Conservation (phyloP, 2,888 invertebrate species). For the Penaeus monodon region DNA sequence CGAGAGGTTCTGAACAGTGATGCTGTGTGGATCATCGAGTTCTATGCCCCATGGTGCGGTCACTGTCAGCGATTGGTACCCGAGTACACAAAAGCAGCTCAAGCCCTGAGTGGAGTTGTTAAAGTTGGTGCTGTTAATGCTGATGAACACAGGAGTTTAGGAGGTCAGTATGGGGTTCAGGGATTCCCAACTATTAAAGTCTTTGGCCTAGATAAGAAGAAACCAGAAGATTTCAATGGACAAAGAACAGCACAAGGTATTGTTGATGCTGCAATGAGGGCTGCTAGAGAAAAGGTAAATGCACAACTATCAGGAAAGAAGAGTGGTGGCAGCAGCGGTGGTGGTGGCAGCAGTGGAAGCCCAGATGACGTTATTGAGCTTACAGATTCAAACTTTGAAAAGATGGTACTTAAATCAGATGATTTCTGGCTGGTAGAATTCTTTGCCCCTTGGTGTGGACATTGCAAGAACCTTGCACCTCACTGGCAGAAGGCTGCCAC, state of each 20-base stretch:
- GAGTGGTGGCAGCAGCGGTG: slow-evolving; percentile 65
- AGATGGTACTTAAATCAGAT: slow-evolving; percentile 89
- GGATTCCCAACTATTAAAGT: slow-evolving; percentile 98
- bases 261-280: slow-evolving; percentile 86
- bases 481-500: slow-evolving; percentile 96
- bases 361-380: slow-evolving; percentile 85
- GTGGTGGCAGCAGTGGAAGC: slow-evolving; percentile 66
- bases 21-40: slow-evolving; percentile 94
- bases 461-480: slow-evolving; percentile 95
- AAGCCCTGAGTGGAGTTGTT: slow-evolving; percentile 91
- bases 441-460: slow-evolving; percentile 97
- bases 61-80: slow-evolving; percentile 87
- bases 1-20: slow-evolving; percentile 84
- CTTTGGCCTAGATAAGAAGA: slow-evolving; percentile 86
- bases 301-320: slow-evolving; percentile 76
- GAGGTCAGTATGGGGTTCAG: slow-evolving; percentile 82
- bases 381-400: slow-evolving; percentile 96
- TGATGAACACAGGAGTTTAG: slow-evolving; percentile 87
- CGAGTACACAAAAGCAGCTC: slow-evolving; percentile 94
- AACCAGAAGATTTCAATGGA: slow-evolving; percentile 87
- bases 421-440: slow-evolving; percentile 98
- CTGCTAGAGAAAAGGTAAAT: slow-evolving; percentile 81
- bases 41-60: slow-evolving; percentile 95
- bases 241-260: slow-evolving; percentile 87
- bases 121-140: slow-evolving; percentile 96